Evolutionary conservation across 2,888 invertebrate genomes (phyloP).

Genomic region (Isotomurus palustris): DNA sequence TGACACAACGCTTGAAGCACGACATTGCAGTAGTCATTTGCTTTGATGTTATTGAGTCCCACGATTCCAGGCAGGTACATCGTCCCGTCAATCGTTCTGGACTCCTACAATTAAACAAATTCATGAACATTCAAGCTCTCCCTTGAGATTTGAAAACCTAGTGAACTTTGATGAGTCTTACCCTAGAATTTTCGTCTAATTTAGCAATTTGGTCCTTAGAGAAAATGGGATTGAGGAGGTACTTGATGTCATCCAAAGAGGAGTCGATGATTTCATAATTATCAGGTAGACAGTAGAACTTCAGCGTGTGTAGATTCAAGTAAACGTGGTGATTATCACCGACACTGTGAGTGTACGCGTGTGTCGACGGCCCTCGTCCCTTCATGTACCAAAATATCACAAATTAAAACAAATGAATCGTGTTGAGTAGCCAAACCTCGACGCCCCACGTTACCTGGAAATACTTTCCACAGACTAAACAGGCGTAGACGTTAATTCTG

Average conservation of each 20-base stretch:
- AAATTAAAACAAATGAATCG: neutral
- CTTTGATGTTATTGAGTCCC: conserved; percentile 98
- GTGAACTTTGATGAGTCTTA: conserved; percentile 3
- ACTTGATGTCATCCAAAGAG: conserved; percentile 96
- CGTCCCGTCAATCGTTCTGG: conserved; percentile 92
- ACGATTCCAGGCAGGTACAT: conserved; percentile 97
- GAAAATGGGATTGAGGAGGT: conserved; percentile 96
- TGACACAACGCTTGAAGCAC: conserved; percentile 94
- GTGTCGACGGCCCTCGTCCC: conserved; percentile 95
- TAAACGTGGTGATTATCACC: conserved; percentile 97
- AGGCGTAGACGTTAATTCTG: conserved; percentile 98
- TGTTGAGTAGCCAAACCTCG: neutral
- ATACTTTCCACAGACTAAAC: conserved; percentile 98
- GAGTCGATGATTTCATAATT: conserved; percentile 99
- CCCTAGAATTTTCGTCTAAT: conserved; percentile 74
- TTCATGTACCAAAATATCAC: conserved; percentile 49
- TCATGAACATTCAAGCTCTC: neutral
- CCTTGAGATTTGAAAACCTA: conserved; percentile 1
- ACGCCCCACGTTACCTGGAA: conserved; percentile 60
- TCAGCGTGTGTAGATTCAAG: conserved; percentile 89
- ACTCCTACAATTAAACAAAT: conserved; percentile 53
- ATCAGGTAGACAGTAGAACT: conserved; percentile 98
- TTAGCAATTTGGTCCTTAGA: conserved; percentile 73
- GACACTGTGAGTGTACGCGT: conserved; percentile 98
- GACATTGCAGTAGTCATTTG: conserved; percentile 99